Percentiles rank a stretch among this genome's conserved stretches.
phyloP scores from a whole-genome alignment of 2,113 vertebrate species.

The Menidia beryllina region DNA sequence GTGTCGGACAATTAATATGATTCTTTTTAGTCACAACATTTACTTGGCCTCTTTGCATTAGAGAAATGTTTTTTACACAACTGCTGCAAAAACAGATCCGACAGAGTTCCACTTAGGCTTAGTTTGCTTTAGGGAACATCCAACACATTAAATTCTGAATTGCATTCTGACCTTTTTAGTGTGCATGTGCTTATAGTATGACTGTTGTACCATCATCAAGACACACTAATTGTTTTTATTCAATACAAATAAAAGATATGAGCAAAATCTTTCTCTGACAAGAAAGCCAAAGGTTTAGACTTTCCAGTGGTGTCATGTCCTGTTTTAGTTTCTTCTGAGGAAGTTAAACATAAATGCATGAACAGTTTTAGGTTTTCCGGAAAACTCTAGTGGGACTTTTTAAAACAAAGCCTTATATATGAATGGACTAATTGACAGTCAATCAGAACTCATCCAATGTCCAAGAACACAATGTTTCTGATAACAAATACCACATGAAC shows the following conservation, averaged over 20 bases:
- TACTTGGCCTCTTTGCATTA: conserved; percentile 30
- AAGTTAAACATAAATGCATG: background rate
- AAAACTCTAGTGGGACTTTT: background rate
- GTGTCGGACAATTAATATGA: conserved; percentile 24
- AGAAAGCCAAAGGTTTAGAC: background rate
- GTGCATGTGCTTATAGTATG: background rate
- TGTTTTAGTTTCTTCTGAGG: background rate
- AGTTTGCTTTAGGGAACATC: background rate
- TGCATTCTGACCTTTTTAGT: conserved; percentile 11
- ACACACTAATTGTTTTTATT: background rate
- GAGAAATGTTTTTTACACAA: conserved; percentile 24
- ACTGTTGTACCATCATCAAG: background rate
- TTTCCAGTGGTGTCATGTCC: too few species aligned
- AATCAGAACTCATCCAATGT: conserved; percentile 37
- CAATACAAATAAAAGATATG: background rate
- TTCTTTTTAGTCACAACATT: conserved; percentile 29
- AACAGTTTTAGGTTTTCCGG: too few species aligned
- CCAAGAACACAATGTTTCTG: conserved; percentile 38
- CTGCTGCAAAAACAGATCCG: conserved; percentile 14
- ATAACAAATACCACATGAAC: conserved; percentile 57
- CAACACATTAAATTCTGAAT: conserved; percentile 19
- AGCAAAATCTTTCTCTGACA: background rate
- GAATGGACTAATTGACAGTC: background rate
- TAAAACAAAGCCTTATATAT: background rate
- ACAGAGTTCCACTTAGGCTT: conserved; percentile 1